Percentiles rank a stretch among this genome's conserved stretches.
phyloP scores from a whole-genome alignment of 1,140 invertebrate genomes.

The Ladona fulva region DNA sequence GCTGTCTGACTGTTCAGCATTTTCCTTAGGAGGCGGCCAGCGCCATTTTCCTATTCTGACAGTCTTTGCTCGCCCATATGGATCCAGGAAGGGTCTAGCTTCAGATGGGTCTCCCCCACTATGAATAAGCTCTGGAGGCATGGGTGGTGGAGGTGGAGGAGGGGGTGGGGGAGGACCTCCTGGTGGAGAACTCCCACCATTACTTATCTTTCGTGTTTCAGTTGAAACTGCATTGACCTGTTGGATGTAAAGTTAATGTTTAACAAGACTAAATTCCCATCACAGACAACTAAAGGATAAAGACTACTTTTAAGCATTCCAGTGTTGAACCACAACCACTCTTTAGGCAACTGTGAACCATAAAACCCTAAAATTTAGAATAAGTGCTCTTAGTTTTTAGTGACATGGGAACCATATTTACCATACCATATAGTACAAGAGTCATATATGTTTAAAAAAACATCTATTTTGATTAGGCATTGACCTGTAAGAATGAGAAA shows the following conservation, averaged over 20 bases:
- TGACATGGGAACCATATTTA: too few relatives aligned
- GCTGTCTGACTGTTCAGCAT: constrained; percentile 54
- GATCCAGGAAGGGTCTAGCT: constrained; percentile 73
- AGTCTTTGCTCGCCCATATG: constrained; percentile 86
- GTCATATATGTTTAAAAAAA: too few relatives aligned
- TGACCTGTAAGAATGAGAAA: too few relatives aligned
- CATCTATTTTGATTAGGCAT: too few relatives aligned
- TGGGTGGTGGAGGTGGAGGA: constrained; percentile 76
- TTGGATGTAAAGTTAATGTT: not conserved
- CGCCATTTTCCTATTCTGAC: constrained; percentile 93
- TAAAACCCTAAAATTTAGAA: too few relatives aligned
- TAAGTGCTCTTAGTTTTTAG: too few relatives aligned
- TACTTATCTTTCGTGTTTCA: not conserved
- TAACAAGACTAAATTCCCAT: too few relatives aligned
- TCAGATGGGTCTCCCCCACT: constrained; percentile 61
- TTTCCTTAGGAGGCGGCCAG: constrained; percentile 86
- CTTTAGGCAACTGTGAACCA: too few relatives aligned
- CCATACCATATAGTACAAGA: too few relatives aligned
- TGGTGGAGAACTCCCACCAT: not conserved
- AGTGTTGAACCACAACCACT: too few relatives aligned
- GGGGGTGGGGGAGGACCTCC: constrained; percentile 39
- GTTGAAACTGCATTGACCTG: not conserved
- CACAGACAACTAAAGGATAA: too few relatives aligned
- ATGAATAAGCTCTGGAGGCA: constrained; percentile 51
- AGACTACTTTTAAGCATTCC: too few relatives aligned